These are phyloP conservation scores for Eretmochelys imbricata DNA, from an alignment of 2,113 vertebrate genomes.

Conservation along the genomic window DNA sequence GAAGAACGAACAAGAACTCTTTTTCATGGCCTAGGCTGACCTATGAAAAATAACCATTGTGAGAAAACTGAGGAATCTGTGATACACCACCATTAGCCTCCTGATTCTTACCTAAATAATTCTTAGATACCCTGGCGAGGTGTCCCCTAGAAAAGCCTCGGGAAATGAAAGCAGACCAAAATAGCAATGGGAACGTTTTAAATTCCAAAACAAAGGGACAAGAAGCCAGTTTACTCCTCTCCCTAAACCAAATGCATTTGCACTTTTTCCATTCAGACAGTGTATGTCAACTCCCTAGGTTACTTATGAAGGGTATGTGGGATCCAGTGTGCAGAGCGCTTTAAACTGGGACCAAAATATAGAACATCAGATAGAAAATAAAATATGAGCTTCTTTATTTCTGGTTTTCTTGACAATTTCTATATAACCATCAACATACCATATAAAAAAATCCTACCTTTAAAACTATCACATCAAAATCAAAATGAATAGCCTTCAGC, in stretches of 20 bases:
- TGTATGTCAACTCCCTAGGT: not conserved
- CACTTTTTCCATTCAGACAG: not conserved
- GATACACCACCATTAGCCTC: not conserved
- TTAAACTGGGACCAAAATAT: not conserved
- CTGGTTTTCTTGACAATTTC: not conserved
- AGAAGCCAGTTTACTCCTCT: not conserved
- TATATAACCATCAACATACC: not conserved
- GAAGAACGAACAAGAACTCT: not conserved
- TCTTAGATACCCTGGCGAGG: not conserved
- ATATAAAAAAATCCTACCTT: not conserved
- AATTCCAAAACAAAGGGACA: not conserved
- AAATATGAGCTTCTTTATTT: accelerated
- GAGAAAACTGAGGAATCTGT: not conserved
- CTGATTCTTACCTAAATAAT: not conserved
- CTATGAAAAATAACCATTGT: not conserved
- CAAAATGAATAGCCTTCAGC: not conserved
- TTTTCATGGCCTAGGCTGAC: not conserved
- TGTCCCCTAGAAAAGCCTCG: not conserved
- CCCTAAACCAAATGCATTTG: not conserved
- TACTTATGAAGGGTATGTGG: accelerated
- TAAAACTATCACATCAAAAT: not conserved
- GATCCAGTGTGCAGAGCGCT: not conserved
- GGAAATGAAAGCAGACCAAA: accelerated
- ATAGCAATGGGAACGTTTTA: accelerated
- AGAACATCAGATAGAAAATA: not conserved